These are phyloP conservation scores for Rhincodon typus DNA, from an alignment of 2,797 vertebrate species.

Conservation along the genomic window DNA sequence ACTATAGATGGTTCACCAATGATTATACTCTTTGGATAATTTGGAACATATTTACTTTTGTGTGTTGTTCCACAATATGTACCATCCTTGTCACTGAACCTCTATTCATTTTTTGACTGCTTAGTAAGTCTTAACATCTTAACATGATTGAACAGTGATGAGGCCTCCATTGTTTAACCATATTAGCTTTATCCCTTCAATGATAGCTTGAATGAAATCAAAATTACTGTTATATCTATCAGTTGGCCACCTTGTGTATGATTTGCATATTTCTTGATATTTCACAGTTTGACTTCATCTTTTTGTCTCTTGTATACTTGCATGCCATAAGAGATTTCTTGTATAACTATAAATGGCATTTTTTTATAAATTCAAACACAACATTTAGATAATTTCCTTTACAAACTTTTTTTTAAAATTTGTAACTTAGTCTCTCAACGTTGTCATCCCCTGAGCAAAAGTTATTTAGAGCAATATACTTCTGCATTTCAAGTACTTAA, in stretches of 20 bases:
- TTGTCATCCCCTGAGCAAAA: not conserved
- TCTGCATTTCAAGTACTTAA: not conserved
- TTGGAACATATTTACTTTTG: not conserved
- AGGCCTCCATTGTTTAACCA: not conserved
- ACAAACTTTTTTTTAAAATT: not conserved
- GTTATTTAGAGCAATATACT: not conserved
- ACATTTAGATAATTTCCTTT: not conserved
- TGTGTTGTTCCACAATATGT: not conserved
- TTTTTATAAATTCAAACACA: not conserved
- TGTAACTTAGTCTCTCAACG: not conserved
- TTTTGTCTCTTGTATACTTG: not conserved
- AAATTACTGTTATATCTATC: not conserved
- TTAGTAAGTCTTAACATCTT: not conserved
- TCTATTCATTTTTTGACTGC: not conserved
- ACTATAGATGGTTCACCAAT: not conserved
- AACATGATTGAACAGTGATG: not conserved
- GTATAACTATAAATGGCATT: not conserved
- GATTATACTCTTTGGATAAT: not conserved
- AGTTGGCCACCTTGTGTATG: too few species aligned
- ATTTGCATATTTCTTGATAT: not conserved
- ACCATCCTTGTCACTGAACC: not conserved
- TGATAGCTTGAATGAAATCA: not conserved
- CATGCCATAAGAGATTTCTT: not conserved
- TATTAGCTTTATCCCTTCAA: not conserved
- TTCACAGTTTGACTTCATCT: not conserved